Evolutionary conservation across 2,113 vertebrate genomes (phyloP), one percentile per base, ranked within the genome.

Genomic region (Meles meles): DNA sequence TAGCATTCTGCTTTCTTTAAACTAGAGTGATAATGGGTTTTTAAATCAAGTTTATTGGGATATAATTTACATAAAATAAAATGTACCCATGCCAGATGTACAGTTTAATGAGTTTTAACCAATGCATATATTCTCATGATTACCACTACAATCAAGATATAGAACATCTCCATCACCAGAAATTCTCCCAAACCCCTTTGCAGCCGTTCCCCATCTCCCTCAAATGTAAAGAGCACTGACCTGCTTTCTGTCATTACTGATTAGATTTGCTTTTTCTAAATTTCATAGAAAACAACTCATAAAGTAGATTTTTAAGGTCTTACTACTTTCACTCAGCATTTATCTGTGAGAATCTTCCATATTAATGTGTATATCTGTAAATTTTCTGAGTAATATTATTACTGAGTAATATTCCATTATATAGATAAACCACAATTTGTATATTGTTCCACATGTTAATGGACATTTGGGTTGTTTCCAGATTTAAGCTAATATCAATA

Each of bases 31-130:
- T 92, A n/a, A 76, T 84, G 63, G n/a, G 61, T 89, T 96, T 96
- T 83, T 57, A 76, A 72, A 67, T 88, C 69, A 89, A 61, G 15
- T 82, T 89, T 93, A 39, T 88, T 57, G 42, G 88, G 20, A 8
- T 85, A 55, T 76, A 85, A 76, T 74, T 77, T 95, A 55, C 12
- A 87, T 77, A 96, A 84, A 91, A 76, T 79, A 96, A 84, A 91
- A 76, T 72, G 37, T 25, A 77, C 52, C 12, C 69, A 34, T 69
- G 83, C 94, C 52, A 90, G 91, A 71, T 82, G 23, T 76, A 29
- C 20, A 95, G 18, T 52, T 88, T 34, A 82, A 2, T 49, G 65
- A 76, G 7, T 95, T 91, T 63, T 90, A 34, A 59, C 85, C 93
- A 76, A 47, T 77, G 9, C 61, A 17, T 86, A 31, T 65, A 42